These are phyloP conservation scores for Parnassius smintheus DNA, from an alignment of 2,888 invertebrate genomes.

Conservation along the genomic window DNA sequence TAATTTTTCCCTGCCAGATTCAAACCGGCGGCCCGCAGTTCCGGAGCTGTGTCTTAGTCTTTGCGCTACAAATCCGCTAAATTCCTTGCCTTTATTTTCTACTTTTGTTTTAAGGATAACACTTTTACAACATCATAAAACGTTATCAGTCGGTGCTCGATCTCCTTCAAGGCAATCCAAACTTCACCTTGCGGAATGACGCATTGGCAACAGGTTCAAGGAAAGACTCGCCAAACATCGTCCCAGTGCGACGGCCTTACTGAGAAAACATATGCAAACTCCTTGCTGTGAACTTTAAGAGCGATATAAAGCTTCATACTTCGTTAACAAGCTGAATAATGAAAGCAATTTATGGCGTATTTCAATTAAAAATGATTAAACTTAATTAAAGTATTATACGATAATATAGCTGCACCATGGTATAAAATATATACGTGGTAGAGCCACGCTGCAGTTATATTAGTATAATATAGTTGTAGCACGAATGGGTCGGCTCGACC, in stretches of 20 bases:
- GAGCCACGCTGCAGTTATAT: too few relatives aligned
- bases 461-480: too few relatives aligned
- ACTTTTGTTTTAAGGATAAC: conserved; percentile 11
- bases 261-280: conserved; percentile 2
- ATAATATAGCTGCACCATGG: too few relatives aligned
- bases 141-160: conserved; percentile 7
- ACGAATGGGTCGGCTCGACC: too few relatives aligned
- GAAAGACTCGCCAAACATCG: conserved; percentile 7
- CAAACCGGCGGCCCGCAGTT: too few relatives aligned
- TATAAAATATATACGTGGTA: too few relatives aligned
- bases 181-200: conserved; percentile 12
- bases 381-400: too few relatives aligned
- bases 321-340: too few relatives aligned
- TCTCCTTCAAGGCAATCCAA: conserved; percentile 4
- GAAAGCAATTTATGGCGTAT: too few relatives aligned
- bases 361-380: too few relatives aligned
- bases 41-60: too few relatives aligned
- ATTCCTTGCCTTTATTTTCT: not conserved
- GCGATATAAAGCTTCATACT: not conserved
- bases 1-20: too few relatives aligned
- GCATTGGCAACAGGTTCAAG: conserved; percentile 7
- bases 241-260: conserved; percentile 1
- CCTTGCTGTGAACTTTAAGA: not conserved
- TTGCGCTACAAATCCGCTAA: not conserved
- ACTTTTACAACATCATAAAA: conserved; percentile 13